Evolutionary conservation across 2,113 vertebrate species (phyloP).

Genomic region (Myodes glareolus): DNA sequence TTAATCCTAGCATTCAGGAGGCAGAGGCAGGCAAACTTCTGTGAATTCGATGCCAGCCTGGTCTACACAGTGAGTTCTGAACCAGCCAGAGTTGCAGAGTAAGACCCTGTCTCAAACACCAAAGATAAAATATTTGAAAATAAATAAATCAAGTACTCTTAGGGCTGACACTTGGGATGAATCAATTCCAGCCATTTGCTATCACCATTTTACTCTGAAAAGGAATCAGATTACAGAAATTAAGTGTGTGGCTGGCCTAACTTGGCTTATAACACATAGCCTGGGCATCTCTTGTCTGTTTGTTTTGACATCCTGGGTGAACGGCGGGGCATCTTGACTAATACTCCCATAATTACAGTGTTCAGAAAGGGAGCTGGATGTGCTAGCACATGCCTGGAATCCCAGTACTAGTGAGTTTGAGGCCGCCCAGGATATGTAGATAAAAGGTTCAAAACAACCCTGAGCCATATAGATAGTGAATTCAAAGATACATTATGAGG

Average conservation of each 20-base stretch:
- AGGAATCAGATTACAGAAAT: background rate
- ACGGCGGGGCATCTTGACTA: background rate
- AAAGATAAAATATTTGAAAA: background rate
- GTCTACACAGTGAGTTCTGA: background rate
- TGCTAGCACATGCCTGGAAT: background rate
- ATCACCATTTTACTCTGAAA: slow-evolving; percentile 35
- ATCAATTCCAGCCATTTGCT: background rate
- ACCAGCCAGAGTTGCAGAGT: background rate
- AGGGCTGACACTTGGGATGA: background rate
- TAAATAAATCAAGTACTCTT: background rate
- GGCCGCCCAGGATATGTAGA: background rate
- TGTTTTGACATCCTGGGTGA: background rate
- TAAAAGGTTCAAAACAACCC: background rate
- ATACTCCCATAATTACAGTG: background rate
- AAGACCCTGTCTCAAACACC: background rate
- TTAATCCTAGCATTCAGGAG: background rate
- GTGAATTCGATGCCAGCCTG: background rate
- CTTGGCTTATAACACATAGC: background rate
- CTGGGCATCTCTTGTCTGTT: background rate
- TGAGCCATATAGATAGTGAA: background rate
- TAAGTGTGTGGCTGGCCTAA: background rate
- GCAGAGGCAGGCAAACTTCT: background rate
- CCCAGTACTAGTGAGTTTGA: background rate
- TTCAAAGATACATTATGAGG: background rate
- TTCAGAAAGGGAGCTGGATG: background rate